Conservation (phyloP, 2,888 invertebrate species). For the Gandaritis pyraliata region DNA sequence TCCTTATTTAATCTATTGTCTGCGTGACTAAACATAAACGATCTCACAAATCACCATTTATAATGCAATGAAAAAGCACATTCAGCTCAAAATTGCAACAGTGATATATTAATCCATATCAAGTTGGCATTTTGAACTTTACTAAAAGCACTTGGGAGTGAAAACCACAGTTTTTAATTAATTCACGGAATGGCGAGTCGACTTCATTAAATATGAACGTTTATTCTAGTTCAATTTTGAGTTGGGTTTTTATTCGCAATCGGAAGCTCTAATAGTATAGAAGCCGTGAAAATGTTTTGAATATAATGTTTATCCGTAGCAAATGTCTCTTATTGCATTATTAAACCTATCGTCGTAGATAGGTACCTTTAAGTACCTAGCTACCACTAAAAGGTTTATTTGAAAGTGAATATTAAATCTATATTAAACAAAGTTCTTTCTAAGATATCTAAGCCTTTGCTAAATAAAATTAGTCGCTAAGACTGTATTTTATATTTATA, state of each 20-base stretch:
- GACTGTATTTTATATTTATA: too few species aligned
- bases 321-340: neutral
- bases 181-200: constrained; percentile 19
- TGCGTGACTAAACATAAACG: too few species aligned
- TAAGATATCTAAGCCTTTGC: neutral
- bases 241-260: constrained; percentile 17
- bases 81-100: constrained; percentile 30
- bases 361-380: too few species aligned
- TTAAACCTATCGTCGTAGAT: neutral
- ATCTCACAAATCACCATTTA: too few species aligned
- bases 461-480: too few species aligned
- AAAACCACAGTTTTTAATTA: constrained; percentile 37
- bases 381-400: too few species aligned
- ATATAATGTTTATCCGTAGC: neutral
- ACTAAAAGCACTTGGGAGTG: constrained; percentile 37
- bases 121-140: constrained; percentile 43
- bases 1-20: too few species aligned
- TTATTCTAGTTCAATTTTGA: constrained; percentile 23
- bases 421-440: neutral
- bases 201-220: constrained; percentile 21
- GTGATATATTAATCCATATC: constrained; percentile 37
- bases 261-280: constrained; percentile 3
- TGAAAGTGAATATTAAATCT: too few species aligned
- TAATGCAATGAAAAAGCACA: constrained; percentile 1
- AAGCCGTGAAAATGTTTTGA: constrained; percentile 2